Conservation (phyloP, 2,888 invertebrate species). For the Cyaniris semiargus region DNA sequence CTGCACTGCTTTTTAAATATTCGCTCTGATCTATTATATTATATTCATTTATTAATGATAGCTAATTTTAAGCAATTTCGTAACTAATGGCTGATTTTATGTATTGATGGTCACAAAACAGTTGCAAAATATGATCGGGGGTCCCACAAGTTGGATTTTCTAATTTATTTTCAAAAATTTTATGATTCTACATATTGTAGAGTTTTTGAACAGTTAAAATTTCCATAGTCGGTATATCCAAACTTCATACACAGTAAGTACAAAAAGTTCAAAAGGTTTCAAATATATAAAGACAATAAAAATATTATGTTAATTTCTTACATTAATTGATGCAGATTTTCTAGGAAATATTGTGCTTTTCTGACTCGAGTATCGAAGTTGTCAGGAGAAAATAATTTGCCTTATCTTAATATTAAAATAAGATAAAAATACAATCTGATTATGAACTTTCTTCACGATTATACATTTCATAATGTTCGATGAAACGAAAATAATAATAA, state of each 20-base stretch:
- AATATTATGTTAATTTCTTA: neutral
- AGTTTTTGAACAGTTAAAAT: neutral
- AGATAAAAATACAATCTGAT: conserved; percentile 15
- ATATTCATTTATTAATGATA: too few species aligned
- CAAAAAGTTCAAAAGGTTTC: neutral
- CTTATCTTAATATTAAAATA: conserved; percentile 24
- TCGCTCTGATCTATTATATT: too few species aligned
- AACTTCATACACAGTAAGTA: neutral
- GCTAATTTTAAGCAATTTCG: too few species aligned
- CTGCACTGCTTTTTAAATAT: too few species aligned
- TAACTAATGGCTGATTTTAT: neutral
- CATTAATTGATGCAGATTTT: conserved; percentile 17
- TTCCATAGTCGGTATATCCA: neutral
- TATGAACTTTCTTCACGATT: conserved; percentile 19
- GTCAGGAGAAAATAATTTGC: conserved; percentile 18
- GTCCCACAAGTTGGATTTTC: neutral
- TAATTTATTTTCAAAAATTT: neutral
- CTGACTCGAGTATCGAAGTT: neutral
- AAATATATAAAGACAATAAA: neutral
- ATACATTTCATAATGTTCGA: neutral
- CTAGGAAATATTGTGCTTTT: conserved; percentile 22
- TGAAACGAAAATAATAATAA: neutral
- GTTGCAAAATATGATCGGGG: neutral
- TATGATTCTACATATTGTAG: neutral
- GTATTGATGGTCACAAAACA: neutral